Evolutionary conservation across 2,888 invertebrate genomes (phyloP).

Genomic region (Drosophila infuscata): DNA sequence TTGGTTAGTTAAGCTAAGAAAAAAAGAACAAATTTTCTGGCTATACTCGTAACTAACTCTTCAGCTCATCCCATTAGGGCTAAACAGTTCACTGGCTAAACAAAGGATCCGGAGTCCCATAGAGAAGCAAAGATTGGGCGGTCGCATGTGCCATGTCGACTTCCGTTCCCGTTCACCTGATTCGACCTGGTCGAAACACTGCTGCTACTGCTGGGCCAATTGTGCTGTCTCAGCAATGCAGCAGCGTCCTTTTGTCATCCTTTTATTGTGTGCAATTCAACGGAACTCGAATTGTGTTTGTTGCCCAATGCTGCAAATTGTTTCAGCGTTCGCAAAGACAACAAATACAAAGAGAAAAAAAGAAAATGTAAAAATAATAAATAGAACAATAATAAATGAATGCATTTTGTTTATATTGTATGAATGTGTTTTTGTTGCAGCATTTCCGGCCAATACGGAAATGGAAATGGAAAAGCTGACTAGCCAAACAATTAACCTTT

Average conservation of each 20-base stretch:
- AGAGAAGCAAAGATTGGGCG: conserved; percentile 27
- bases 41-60: conserved; percentile 30
- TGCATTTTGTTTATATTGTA: conserved; percentile 40
- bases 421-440: conserved; percentile 42
- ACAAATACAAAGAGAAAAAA: conserved; percentile 4
- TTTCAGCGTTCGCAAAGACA: conserved; percentile 38
- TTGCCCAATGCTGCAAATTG: conserved; percentile 56
- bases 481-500: conserved; percentile 56
- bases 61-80: conserved; percentile 49
- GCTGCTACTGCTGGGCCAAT: conserved; percentile 48
- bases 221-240: conserved; percentile 39
- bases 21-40: conserved; percentile 26
- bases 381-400: conserved; percentile 55
- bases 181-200: conserved; percentile 48
- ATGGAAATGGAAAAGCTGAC: conserved; percentile 54
- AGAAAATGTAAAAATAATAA: conserved; percentile 34
- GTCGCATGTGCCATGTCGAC: conserved; percentile 40
- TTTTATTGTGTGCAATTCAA: conserved; percentile 56
- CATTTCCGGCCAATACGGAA: conserved; percentile 59
- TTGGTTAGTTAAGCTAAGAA: conserved; percentile 1
- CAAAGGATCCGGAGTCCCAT: conserved; percentile 2
- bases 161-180: conserved; percentile 61
- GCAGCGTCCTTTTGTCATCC: conserved; percentile 47
- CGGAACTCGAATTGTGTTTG: conserved; percentile 61
- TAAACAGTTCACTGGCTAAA: conserved; percentile 23